Evolutionary conservation across 2,113 vertebrate species (phyloP).

Genomic region (Oreocharis arfaki): DNA sequence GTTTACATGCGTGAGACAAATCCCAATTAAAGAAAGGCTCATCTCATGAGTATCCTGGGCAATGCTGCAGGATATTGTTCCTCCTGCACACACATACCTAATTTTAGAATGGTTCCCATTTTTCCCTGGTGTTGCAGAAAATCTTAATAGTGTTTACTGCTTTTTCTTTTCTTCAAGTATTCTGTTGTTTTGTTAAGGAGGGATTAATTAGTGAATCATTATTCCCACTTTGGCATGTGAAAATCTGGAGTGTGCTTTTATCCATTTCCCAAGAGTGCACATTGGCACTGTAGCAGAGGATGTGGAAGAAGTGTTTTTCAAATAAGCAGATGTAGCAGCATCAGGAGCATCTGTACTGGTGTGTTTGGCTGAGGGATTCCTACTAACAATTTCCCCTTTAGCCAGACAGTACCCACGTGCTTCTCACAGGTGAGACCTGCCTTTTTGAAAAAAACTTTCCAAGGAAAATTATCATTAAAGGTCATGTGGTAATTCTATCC

Average conservation of each 20-base stretch:
- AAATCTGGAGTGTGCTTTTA: constrained; percentile 55
- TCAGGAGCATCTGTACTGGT: constrained; percentile 9
- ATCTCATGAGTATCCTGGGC: background rate
- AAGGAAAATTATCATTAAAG: background rate
- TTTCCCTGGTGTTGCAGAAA: constrained; percentile 9
- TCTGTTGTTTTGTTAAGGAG: constrained; percentile 31
- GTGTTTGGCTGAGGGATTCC: background rate
- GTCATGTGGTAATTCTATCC: background rate
- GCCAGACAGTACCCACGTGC: background rate
- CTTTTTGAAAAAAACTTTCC: background rate
- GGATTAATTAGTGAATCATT: constrained; percentile 63
- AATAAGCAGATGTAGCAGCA: constrained; percentile 62
- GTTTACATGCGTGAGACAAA: background rate
- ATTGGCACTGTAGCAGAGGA: constrained; percentile 57
- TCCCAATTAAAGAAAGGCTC: background rate
- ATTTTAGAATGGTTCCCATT: constrained; percentile 32
- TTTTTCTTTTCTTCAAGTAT: background rate
- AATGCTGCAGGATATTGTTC: background rate
- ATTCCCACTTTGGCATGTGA: constrained; percentile 57
- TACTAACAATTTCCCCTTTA: background rate
- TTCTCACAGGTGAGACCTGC: background rate
- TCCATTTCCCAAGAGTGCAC: constrained; percentile 50
- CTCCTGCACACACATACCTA: background rate
- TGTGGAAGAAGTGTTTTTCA: constrained; percentile 60
- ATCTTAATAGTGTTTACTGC: background rate